phyloP scores from a whole-genome alignment of 92 coral and sea anemone species.

The Siderastrea radians region DNA sequence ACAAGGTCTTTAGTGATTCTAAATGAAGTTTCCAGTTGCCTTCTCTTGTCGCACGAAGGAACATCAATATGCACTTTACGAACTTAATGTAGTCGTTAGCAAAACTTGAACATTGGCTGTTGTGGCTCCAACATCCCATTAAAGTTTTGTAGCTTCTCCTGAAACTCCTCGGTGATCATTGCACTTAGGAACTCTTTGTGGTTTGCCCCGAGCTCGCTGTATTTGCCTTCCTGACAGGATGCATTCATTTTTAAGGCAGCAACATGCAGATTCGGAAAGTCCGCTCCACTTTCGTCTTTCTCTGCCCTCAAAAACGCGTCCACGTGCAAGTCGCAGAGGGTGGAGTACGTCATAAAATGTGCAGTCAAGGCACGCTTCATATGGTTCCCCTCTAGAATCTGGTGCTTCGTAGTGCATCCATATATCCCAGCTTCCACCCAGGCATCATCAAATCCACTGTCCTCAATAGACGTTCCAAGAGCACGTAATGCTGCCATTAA shows the following conservation, averaged over 20 bases:
- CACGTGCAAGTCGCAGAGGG: conserved; percentile 37
- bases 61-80: conserved; percentile 42
- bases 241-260: no score
- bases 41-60: conserved; percentile 48
- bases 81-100: conserved; percentile 49
- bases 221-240: conserved; percentile 29
- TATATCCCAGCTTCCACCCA: conserved; percentile 46
- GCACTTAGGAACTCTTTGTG: conserved; percentile 39
- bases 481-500: conserved; percentile 33
- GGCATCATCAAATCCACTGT: conserved; percentile 39
- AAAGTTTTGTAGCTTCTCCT: conserved; percentile 47
- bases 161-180: conserved; percentile 22
- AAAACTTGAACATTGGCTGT: conserved; percentile 39
- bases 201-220: conserved; percentile 24
- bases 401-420: no score
- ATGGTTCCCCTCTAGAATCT: no score
- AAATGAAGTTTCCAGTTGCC: conserved; percentile 65
- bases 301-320: conserved; percentile 41
- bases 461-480: conserved; percentile 46
- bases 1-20: no score
- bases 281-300: no score
- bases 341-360: conserved; percentile 36
- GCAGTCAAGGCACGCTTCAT: no score
- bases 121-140: conserved; percentile 57
- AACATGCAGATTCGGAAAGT: no score